Evolutionary conservation across 1,140 invertebrate genomes (phyloP), one percentile per base, ranked within the genome.

Genomic region (Trypoxylus dichotomus): DNA sequence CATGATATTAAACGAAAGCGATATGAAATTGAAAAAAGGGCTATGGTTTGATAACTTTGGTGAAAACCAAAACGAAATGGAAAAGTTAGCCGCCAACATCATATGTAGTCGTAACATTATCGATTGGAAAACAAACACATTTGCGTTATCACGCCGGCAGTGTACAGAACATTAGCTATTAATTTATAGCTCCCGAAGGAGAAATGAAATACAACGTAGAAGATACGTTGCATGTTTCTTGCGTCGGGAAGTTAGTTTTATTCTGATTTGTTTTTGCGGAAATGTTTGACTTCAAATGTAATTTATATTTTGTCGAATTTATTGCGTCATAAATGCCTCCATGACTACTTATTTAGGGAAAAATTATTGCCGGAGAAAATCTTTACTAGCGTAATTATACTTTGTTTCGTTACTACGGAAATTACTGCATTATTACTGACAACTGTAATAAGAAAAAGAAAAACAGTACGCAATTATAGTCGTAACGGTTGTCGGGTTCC

Each of bases 101-200:
- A 29, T 68, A n/a, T n/a, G n/a, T n/a, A 68, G 25, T 29, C 60
- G 60, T 24, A 68, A 21, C 21, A 24, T 25, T 68, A 68, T 68
- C 27, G 60, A 68, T 68, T 68, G 60, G 27, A 68, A 68, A 68
- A 68, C 60, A 68, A 68, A 68, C 60, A 68, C 60, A 68, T 68
- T 68, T 29, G 60, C 24, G 60, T 25, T 68, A 68, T 68, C 60
- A 68, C 60, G 7, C 60, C 60, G 24, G 21, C 60, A 68, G 60
- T 68, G 60, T 68, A 68, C 10, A 68, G 60, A 68, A 68, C 60
- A 68, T 68, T 68, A 68, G 60, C 27, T 68, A 68, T 68, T 68
- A 68, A 68, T 68, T 68, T 68, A 68, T 68, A 68, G 60, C 60
- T 27, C 60, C 60, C 60, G 27, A 5, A 29, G 60, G 60, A 25